A percentile compares a stretch with the other conserved stretches of the same genome.
Conservation (phyloP, 2,888 invertebrate genomes). For the Cheilosia variabilis region DNA sequence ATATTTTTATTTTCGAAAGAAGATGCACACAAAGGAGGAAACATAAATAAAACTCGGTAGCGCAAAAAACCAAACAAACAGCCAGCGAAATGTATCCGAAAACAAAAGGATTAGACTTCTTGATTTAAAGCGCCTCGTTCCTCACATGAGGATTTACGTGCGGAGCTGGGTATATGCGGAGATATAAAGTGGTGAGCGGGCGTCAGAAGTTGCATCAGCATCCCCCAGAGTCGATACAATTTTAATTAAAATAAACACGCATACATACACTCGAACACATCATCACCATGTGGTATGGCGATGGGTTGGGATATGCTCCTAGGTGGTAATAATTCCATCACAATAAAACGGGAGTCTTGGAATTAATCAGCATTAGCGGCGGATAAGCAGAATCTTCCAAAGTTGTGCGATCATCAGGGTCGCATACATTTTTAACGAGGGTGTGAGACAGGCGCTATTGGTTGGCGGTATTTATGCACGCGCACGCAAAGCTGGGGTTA, state of each 20-base stretch:
- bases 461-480: slow-evolving; percentile 1
- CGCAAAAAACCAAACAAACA: slow-evolving; percentile 18
- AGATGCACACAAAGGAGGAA: slow-evolving; percentile 22
- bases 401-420: not conserved
- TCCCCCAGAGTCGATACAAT: slow-evolving; percentile 42
- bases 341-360: slow-evolving; percentile 40
- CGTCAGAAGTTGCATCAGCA: slow-evolving; percentile 47
- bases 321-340: slow-evolving; percentile 58
- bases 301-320: not conserved
- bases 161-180: slow-evolving; percentile 52
- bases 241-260: slow-evolving; percentile 73
- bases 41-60: slow-evolving; percentile 55
- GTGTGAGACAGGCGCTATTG: not conserved
- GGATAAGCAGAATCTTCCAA: slow-evolving; percentile 59
- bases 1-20: slow-evolving; percentile 25
- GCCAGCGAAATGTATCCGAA: slow-evolving; percentile 49
- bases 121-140: slow-evolving; percentile 63
- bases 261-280: slow-evolving; percentile 30
- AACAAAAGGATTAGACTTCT: slow-evolving; percentile 73
- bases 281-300: slow-evolving; percentile 21
- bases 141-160: slow-evolving; percentile 54
- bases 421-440: slow-evolving; percentile 43
- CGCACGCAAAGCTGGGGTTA: slow-evolving; percentile 12
- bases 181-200: slow-evolving; percentile 12
- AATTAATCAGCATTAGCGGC: slow-evolving; percentile 71